Base-by-base conservation (phyloP, 2,797 vertebrate genomes). In the Molossus molossus region DNA sequence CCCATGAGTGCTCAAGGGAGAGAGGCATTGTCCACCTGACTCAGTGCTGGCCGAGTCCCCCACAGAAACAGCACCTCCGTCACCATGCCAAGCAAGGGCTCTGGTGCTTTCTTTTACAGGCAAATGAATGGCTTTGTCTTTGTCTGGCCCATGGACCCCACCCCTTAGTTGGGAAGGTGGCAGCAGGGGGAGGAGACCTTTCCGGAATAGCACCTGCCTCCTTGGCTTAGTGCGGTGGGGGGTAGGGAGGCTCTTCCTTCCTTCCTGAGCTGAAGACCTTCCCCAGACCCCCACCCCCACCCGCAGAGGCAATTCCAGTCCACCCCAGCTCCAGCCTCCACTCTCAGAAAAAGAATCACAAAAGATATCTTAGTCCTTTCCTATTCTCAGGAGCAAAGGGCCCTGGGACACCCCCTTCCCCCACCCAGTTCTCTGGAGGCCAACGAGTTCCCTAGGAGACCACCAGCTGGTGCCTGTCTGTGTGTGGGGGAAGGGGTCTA, bases 391-490 rank as follows among this genome's bases (percentile, higher is more conserved):
- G 48, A 73, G 86, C 94, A 15, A 70, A 93, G 84, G 90, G 77
- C 85, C 45, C 87, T 40, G 55, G 89, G 77, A 65, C 65, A 9
- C 33, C 77, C 72, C 40, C 69, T 25, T 23, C 76, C 82, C 84
- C 91, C 84, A 48, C 53, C 79, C 55, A 55, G 83, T 58, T 60
- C 64, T 33, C 69, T 1, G 62, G 87, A 96, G 84, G 83, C 96
- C 96, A 73, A 1, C 1, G 40, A 53, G 94, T 76, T 93, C 82
- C 97, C 96, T 55, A 81, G 97, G 95, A 94, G 96, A 96, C 94
- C 96, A 96, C 96, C 96, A 93, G 97, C 96, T 87, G 95, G 94
- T 94, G 91, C 58, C 91, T 21, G 94, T 25, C 81, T 27, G 76
- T 12, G 87, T 3, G 88, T 60, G 92, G 94, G 96, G 91, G 85